phyloP scores from a whole-genome alignment of 2,888 invertebrate species.

The Drosophila mayaguana region DNA sequence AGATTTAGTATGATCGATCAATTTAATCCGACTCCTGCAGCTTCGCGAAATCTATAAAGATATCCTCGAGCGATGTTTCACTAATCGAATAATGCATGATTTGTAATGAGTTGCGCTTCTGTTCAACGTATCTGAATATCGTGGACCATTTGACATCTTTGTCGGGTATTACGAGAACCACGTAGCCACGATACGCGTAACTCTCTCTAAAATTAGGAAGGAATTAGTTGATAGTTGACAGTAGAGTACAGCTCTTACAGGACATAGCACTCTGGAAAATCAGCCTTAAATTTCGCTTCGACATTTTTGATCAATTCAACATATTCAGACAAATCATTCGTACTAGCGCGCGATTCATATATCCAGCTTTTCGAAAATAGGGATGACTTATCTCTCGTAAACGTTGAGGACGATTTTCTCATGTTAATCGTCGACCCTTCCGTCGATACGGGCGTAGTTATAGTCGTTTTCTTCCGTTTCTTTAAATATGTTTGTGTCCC shows the following conservation, averaged over 20 bases:
- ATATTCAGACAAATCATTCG: neutral
- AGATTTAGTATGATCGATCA: neutral
- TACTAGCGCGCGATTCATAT: neutral
- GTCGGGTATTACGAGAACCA: constrained; percentile 88
- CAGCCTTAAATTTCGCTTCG: constrained; percentile 16
- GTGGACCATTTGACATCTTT: constrained; percentile 87
- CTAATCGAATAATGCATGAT: constrained; percentile 91
- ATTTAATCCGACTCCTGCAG: constrained; percentile 67
- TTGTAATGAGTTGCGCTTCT: constrained; percentile 86
- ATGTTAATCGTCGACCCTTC: neutral
- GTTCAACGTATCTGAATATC: constrained; percentile 89
- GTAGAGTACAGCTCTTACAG: constrained; percentile 23
- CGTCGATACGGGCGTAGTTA: neutral
- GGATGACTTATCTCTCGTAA: neutral
- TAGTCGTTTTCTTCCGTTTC: neutral
- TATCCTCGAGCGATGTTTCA: constrained; percentile 92
- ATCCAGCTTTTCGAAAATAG: neutral
- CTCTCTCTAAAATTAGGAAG: constrained; percentile 86
- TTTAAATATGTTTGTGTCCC: neutral
- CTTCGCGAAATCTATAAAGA: constrained; percentile 88
- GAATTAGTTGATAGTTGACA: neutral
- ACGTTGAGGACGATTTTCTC: neutral
- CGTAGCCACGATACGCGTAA: constrained; percentile 87
- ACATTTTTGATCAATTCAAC: constrained; percentile 3
- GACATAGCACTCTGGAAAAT: constrained; percentile 45